These are phyloP conservation scores for Xyrauchen texanus DNA, from an alignment of 2,113 vertebrate species.

Conservation along the genomic window DNA sequence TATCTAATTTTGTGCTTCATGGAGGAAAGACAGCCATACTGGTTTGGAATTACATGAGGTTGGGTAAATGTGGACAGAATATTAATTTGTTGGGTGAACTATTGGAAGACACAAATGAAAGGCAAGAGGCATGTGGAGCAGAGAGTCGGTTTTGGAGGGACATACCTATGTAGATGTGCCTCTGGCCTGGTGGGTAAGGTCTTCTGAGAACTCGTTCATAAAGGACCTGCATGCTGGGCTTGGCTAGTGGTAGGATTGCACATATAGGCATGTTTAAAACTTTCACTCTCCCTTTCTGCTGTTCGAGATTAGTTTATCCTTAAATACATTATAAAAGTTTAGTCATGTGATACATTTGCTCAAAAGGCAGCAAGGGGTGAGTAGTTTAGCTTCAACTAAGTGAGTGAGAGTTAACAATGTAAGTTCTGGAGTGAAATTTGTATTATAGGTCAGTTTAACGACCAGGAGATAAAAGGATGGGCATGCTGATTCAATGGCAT, in stretches of 20 bases:
- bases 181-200: slow-evolving; percentile 91
- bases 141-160: slow-evolving; percentile 61
- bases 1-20: too few species aligned
- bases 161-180: slow-evolving; percentile 94
- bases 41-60: too few species aligned
- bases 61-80: too few species aligned
- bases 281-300: neutral
- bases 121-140: slow-evolving; percentile 20
- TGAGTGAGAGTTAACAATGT: neutral
- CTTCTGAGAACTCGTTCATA: slow-evolving; percentile 99
- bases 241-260: slow-evolving; percentile 98
- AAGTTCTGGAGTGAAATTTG: neutral
- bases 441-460: neutral
- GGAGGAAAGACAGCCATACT: too few species aligned
- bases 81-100: too few species aligned
- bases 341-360: neutral
- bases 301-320: slow-evolving; percentile 51
- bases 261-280: slow-evolving; percentile 89
- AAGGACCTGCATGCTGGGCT: slow-evolving; percentile 99
- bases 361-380: slow-evolving; percentile 4
- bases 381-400: neutral
- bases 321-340: slow-evolving; percentile 19
- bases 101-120: neutral
- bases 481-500: too few species aligned
- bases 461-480: too few species aligned